A percentile compares a stretch with the other conserved stretches of the same genome.
Conservation (phyloP, 2,113 vertebrate genomes). For the Syngnathus scovelli region DNA sequence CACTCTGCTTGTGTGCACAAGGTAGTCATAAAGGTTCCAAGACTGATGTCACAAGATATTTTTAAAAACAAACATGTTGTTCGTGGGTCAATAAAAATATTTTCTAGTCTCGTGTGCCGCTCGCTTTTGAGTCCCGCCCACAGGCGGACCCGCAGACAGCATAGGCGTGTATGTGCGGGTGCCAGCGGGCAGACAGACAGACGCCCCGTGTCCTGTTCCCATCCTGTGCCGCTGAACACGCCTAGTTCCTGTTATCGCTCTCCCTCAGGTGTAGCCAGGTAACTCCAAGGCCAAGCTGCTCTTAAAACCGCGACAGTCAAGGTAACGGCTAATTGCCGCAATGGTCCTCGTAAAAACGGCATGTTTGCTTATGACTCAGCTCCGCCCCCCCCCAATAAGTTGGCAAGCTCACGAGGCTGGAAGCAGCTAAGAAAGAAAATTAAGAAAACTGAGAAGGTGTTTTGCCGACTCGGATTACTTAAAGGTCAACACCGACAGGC, state of each 20-base stretch:
- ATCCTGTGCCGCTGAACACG: background rate
- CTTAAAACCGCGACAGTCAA: slow-evolving; percentile 78
- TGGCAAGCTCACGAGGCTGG: slow-evolving; percentile 15
- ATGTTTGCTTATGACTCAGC: slow-evolving; percentile 69
- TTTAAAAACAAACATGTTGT: no score
- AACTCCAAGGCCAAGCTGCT: slow-evolving; percentile 77
- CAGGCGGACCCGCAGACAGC: slow-evolving; percentile 14
- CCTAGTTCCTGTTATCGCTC: slow-evolving; percentile 67
- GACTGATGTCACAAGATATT: no score
- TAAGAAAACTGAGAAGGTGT: background rate
- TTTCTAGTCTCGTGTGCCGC: background rate
- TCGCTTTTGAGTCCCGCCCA: slow-evolving; percentile 4
- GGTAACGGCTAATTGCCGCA: slow-evolving; percentile 76
- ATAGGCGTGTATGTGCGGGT: slow-evolving; percentile 23
- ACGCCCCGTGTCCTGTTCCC: slow-evolving; percentile 16
- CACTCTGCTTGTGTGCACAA: no score
- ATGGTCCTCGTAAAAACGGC: slow-evolving; percentile 61
- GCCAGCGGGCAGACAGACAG: slow-evolving; percentile 54
- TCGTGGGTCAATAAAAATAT: background rate
- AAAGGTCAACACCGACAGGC: background rate
- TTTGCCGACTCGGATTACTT: background rate
- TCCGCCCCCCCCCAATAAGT: slow-evolving; percentile 32
- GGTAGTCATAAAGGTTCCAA: no score
- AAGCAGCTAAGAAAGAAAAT: background rate
- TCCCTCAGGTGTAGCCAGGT: slow-evolving; percentile 77